phyloP scores from a whole-genome alignment of 2,113 vertebrate genomes.

The Argyrosomus japonicus region DNA sequence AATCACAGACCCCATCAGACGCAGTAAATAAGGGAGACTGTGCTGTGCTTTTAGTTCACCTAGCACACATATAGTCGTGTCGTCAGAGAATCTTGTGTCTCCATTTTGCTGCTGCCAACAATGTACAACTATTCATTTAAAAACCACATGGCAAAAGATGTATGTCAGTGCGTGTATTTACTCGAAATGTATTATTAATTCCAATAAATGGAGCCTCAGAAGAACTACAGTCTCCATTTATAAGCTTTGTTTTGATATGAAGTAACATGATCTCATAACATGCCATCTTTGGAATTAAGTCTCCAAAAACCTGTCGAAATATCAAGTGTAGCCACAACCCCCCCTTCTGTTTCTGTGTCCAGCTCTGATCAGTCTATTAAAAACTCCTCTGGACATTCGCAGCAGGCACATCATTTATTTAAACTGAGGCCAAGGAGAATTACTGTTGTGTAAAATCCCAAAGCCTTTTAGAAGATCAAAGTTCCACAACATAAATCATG shows the following conservation, averaged over 20 bases:
- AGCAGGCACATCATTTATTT: conserved; percentile 82
- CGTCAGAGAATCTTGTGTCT: background rate
- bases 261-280: conserved; percentile 43
- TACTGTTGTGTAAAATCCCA: conserved; percentile 84
- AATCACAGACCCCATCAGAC: no score
- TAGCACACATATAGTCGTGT: no score
- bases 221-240: conserved; percentile 18
- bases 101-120: conserved; percentile 3
- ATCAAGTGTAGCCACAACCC: background rate
- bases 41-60: no score
- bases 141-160: background rate
- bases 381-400: conserved; percentile 73
- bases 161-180: background rate
- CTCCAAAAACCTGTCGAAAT: conserved; percentile 11
- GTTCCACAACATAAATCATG: conserved; percentile 81
- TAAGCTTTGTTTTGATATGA: conserved; percentile 31
- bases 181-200: conserved; percentile 6
- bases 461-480: conserved; percentile 85
- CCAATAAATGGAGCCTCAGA: conserved; percentile 5
- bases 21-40: no score
- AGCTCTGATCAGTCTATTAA: conserved; percentile 47
- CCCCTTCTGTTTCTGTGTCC: conserved; percentile 55
- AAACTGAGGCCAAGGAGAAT: conserved; percentile 76
- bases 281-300: conserved; percentile 30
- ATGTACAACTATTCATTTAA: background rate